Evolutionary conservation across 2,888 invertebrate genomes (phyloP).

Genomic region (Cyclophora punctaria): DNA sequence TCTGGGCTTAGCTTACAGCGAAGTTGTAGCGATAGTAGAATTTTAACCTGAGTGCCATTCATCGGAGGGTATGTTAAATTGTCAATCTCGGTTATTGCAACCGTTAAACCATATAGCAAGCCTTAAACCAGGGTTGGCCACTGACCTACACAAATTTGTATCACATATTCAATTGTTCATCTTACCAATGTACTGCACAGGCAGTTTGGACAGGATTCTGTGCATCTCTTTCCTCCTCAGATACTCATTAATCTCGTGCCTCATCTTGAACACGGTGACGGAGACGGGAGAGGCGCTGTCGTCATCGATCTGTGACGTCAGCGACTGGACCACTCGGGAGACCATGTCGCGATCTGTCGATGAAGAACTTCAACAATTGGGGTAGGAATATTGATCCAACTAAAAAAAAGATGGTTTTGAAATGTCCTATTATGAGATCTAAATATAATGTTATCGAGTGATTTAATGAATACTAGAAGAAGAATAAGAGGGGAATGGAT

Average conservation of each 20-base stretch:
- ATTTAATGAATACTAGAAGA: background rate
- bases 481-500: background rate
- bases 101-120: no score
- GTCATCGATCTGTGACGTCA: conserved; percentile 71
- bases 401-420: no score
- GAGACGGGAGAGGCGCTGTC: conserved; percentile 57
- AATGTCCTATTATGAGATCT: no score
- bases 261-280: conserved; percentile 70
- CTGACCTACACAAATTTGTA: background rate
- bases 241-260: conserved; percentile 62
- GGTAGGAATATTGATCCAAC: no score
- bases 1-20: no score
- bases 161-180: background rate
- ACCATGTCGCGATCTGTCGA: conserved; percentile 76
- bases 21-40: no score
- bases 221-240: conserved; percentile 58
- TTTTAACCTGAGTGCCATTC: no score
- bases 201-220: conserved; percentile 60
- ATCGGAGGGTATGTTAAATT: no score
- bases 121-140: background rate
- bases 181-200: conserved; percentile 64
- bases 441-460: no score
- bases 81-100: no score
- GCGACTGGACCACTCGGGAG: conserved; percentile 76
- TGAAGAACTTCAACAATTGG: no score